Evolutionary conservation across 2,888 invertebrate species (phyloP), one percentile per base, ranked within the genome.

Genomic region (Drosophila picticornis): DNA sequence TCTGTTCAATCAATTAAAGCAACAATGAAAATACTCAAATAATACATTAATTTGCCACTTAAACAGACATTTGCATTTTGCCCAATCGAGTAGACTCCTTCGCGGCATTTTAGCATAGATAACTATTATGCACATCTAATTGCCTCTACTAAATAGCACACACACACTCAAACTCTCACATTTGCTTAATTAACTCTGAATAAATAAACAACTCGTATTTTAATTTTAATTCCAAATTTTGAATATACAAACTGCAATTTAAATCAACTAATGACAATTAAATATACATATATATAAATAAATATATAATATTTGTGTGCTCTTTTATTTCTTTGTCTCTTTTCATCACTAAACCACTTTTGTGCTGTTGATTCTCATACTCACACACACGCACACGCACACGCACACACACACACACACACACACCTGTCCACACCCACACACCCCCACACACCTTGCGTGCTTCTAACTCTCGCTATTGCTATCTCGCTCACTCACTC

Each of bases 281-380:
- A 51, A 55, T 36, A 51, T 52, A 11, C 19, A 52, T 22, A 32
- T 36, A 43, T 25, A 29, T 51, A 29, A 4, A 51, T 29, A 29
- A 13, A 16, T 29, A 52, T 32, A 52, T 38, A 43, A 59, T 76
- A 73, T 83, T 82, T 88, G 82, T 86, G 75, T 82, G 78, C 67
- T 88, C 84, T 82, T 84, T 77, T 87, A 56, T 84, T 84, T 90
- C 85, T 89, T 89, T 87, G 85, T 90, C 88, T 89, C 90, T 90
- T 89, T 89, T 75, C 85, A 89, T 90, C 82, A 74, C 55, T 11
- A 72, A 86, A 79, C 75, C 80, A 80, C 72, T 68, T 75, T 77
- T 80, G 75, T 82, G 78, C 73, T 72, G 82, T 77, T 83, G 82
- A 75, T 75, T 67, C 72, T 68, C 64, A 75, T 73, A 66, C 65